Base-by-base conservation (phyloP, 1,140 invertebrate species). In the Bombus terrestris region DNA sequence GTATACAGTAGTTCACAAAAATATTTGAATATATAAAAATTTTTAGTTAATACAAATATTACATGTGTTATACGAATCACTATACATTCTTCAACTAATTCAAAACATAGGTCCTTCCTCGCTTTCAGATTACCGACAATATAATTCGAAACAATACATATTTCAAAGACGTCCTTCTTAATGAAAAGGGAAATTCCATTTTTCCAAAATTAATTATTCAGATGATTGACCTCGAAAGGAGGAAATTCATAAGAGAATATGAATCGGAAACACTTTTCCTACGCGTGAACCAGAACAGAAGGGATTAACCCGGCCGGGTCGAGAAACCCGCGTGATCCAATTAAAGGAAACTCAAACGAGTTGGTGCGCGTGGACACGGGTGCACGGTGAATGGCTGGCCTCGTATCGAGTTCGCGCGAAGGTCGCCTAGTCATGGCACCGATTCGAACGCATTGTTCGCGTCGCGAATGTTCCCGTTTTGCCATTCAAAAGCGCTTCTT, bases 361-460 rank as follows among this genome's bases (percentile, higher is more conserved):
- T 6, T 41, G 41, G 47, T 37, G 37, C 68, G 64, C 15, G 32
- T 9, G 18, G 53, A n/a, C 47, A 13, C 37, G 47, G 10, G 13
- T 18, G 25, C n/a, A 25, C 39, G 37, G 68, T 80, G 83, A 79
- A 84, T 59, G 83, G 83, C 28, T 47, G 83, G 47, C 66, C 76
- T 84, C 75, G 75, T 84, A 84, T 84, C 83, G 75, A 13, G 68
- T 43, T 47, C 37, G 66, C 35, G 15, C 78, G 83, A 85, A 81
- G 83, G 83, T 85, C 83, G 83, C 43, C 78, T 74, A 76, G 88
- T 73, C 66, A 71, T 53, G 59, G 77, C 73, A 75, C 79, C 74
- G 66, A 71, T 78, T 76, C 76, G 37, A 62, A 22, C 78, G 22
- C 57, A 53, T 78, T 64, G 68, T 75, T 59, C 64, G 76, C 13